A percentile compares a stretch with the other conserved stretches of the same genome.
Evolutionary conservation across 2,113 vertebrate genomes (phyloP).

Genomic region (Podiceps cristatus): DNA sequence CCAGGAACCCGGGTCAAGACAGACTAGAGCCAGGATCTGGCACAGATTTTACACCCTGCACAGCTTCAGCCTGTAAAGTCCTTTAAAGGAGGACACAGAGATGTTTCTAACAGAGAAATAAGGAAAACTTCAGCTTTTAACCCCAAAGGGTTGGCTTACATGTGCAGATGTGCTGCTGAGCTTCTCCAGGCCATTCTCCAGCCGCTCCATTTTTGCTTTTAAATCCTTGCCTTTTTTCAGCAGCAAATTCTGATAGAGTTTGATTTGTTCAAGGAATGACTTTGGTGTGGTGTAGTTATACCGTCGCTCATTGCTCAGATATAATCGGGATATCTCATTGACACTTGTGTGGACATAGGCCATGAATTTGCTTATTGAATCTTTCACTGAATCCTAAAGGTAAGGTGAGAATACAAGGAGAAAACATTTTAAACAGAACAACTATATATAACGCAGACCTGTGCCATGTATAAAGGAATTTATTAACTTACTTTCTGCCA

Average conservation of each 20-base stretch:
- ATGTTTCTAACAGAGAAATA: not conserved
- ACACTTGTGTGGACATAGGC: slow-evolving; percentile 92
- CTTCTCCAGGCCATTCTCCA: slow-evolving; percentile 92
- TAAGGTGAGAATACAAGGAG: not conserved
- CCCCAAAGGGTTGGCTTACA: slow-evolving; percentile 59
- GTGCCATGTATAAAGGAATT: not conserved
- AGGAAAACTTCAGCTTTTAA: not conserved
- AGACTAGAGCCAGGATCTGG: not conserved
- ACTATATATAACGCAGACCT: not conserved
- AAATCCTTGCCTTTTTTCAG: slow-evolving; percentile 82
- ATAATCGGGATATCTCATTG: slow-evolving; percentile 85
- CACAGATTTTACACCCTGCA: not conserved
- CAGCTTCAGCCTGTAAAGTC: not conserved
- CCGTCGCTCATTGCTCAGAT: slow-evolving; percentile 87
- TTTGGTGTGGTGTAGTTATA: slow-evolving; percentile 97
- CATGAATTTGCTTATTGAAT: slow-evolving; percentile 93
- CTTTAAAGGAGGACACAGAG: not conserved
- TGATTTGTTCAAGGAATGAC: slow-evolving; percentile 96
- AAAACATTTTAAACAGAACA: not conserved
- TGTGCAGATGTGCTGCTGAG: slow-evolving; percentile 91
- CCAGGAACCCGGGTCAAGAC: not conserved
- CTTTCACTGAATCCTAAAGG: slow-evolving; percentile 82
- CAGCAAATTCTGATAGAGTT: slow-evolving; percentile 89
- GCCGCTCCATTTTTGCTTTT: slow-evolving; percentile 84
- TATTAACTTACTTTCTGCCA: not conserved